Percentiles rank a stretch among this genome's conserved stretches.
Evolutionary conservation across 2,797 vertebrate species (phyloP).

Genomic region (Scleropages formosus): DNA sequence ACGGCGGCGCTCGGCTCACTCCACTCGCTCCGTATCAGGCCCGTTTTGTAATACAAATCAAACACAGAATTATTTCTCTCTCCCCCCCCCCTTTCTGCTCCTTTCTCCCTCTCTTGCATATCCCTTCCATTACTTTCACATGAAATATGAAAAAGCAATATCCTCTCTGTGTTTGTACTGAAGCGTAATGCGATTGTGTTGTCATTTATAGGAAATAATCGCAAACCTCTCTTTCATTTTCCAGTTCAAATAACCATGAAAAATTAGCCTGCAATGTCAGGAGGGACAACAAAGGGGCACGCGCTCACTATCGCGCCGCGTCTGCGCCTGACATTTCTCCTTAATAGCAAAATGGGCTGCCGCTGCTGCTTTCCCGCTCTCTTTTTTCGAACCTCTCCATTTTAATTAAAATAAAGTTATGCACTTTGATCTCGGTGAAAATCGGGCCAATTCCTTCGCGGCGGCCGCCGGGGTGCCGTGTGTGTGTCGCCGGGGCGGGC

Average conservation of each 20-base stretch:
- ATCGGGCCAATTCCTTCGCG: conserved; percentile 44
- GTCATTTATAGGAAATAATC: conserved; percentile 98
- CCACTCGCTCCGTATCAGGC: conserved; percentile 59
- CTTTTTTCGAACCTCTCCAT: conserved; percentile 56
- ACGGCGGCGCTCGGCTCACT: conserved; percentile 39
- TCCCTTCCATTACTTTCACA: conserved; percentile 82
- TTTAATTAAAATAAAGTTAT: conserved; percentile 75
- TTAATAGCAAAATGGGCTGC: conserved; percentile 75
- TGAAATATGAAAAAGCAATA: conserved; percentile 91
- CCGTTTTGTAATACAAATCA: conserved; percentile 77
- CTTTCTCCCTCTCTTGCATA: conserved; percentile 77
- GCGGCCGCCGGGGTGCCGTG: conserved; percentile 39
- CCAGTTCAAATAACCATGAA: conserved; percentile 98
- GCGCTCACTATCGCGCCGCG: conserved; percentile 68
- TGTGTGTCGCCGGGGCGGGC: neutral
- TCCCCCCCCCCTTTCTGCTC: conserved; percentile 74
- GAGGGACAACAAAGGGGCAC: conserved; percentile 83
- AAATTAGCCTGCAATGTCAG: conserved; percentile 97
- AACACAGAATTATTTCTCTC: conserved; percentile 68
- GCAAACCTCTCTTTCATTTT: conserved; percentile 92
- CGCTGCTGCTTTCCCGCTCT: conserved; percentile 71
- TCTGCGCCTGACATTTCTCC: conserved; percentile 78
- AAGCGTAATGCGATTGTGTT: conserved; percentile 97
- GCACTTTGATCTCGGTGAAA: conserved; percentile 64
- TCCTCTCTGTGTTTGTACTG: conserved; percentile 86